Percentiles rank a stretch among this genome's conserved stretches.
Evolutionary conservation across 2,888 invertebrate genomes (phyloP).

Genomic region (Rugalucina vietnamica): DNA sequence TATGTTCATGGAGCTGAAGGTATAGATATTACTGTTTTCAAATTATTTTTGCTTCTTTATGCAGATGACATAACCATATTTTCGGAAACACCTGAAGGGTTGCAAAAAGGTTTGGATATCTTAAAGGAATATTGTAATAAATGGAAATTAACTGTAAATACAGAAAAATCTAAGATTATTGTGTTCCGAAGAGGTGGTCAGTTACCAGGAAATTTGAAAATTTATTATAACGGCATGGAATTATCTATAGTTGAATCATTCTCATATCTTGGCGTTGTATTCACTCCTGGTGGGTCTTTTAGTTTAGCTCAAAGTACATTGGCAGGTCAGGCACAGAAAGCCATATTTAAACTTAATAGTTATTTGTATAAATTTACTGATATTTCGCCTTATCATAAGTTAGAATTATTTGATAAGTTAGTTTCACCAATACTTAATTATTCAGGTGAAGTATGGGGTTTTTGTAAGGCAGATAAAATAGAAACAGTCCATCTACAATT

Average conservation of each 20-base stretch:
- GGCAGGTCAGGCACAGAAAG: slow-evolving; percentile 2
- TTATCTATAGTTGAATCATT: not conserved
- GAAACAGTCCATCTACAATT: not conserved
- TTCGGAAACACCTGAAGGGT: slow-evolving; percentile 1
- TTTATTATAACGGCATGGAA: not conserved
- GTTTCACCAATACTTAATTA: not conserved
- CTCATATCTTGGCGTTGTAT: not conserved
- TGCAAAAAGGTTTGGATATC: slow-evolving; percentile 18
- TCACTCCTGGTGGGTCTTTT: not conserved
- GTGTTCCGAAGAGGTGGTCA: not conserved
- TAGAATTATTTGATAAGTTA: not conserved
- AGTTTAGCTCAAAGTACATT: not conserved
- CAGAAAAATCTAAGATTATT: slow-evolving; percentile 5
- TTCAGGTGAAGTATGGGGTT: not conserved
- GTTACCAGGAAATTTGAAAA: not conserved
- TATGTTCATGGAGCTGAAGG: not conserved
- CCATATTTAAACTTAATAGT: not conserved
- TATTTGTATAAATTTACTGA: slow-evolving; percentile 5
- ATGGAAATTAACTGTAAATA: slow-evolving; percentile 34
- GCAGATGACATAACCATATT: slow-evolving; percentile 33
- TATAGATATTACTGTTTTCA: slow-evolving; percentile 16
- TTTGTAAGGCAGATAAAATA: not conserved
- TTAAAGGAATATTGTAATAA: slow-evolving; percentile 6
- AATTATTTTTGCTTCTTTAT: slow-evolving; percentile 21
- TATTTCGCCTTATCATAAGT: not conserved